Conservation (phyloP, 23 tunicate genomes). For the Oikopleura vanhoeffeni region DNA sequence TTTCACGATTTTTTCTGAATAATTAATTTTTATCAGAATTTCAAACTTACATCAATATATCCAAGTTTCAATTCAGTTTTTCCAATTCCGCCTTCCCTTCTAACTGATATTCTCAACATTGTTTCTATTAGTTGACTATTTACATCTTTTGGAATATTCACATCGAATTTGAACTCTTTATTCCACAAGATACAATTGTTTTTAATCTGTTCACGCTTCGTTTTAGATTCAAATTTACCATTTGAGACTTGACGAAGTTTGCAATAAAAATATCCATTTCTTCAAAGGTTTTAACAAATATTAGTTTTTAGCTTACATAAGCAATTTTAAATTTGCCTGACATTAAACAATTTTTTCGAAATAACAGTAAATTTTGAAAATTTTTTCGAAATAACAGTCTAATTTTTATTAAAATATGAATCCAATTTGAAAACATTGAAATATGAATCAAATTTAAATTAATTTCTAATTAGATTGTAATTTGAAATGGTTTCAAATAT, state of each 20-base stretch:
- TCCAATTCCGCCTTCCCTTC: background rate
- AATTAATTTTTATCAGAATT: no score
- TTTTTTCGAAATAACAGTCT: no score
- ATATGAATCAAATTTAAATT: no score
- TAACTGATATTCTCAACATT: background rate
- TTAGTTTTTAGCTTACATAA: no score
- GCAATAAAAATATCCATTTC: conserved; percentile 1
- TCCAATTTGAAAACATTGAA: no score
- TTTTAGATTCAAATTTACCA: background rate
- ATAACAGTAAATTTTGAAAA: no score
- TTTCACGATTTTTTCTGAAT: no score
- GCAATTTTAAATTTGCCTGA: no score
- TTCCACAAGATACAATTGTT: background rate
- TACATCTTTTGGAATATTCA: background rate
- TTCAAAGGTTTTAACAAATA: background rate
- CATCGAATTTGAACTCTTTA: background rate
- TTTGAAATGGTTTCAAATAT: no score
- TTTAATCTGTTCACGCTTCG: background rate
- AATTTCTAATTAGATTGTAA: no score
- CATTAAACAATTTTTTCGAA: no score
- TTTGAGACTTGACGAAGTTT: background rate
- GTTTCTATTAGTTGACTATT: background rate
- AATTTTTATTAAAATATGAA: no score
- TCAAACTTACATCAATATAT: conserved; percentile 4
- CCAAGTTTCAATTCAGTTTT: background rate